These are phyloP conservation scores for Ranitomeya imitator DNA, from an alignment of 2,113 vertebrate species.

Conservation along the genomic window DNA sequence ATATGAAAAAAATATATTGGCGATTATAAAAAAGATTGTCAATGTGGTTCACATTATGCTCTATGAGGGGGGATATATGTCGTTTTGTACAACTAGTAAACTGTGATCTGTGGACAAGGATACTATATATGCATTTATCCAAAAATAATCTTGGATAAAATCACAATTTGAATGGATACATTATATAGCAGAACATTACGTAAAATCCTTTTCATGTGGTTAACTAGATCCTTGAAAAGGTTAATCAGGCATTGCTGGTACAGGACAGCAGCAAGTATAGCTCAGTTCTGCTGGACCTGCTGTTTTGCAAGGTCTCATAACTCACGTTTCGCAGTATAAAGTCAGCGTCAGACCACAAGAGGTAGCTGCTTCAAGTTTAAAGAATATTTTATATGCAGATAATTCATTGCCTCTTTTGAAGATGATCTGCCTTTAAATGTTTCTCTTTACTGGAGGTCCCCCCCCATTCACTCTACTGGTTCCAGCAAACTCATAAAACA, in stretches of 20 bases:
- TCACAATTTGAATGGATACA: not conserved
- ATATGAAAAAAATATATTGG: not conserved
- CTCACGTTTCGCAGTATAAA: slow-evolving; percentile 34
- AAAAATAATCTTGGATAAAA: not conserved
- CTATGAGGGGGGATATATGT: not conserved
- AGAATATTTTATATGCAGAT: slow-evolving; percentile 54
- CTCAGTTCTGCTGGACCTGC: slow-evolving; percentile 24
- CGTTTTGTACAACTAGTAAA: not conserved
- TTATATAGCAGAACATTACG: not conserved
- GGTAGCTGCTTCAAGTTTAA: slow-evolving; percentile 55
- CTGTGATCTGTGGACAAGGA: not conserved
- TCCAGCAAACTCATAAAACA: slow-evolving; percentile 55
- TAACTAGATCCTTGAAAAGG: slow-evolving; percentile 4
- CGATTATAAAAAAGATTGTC: not conserved
- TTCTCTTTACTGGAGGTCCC: slow-evolving; percentile 56
- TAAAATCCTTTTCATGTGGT: not conserved
- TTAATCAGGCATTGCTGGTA: slow-evolving; percentile 20
- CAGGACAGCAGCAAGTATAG: slow-evolving; percentile 17
- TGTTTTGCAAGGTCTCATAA: slow-evolving; percentile 32
- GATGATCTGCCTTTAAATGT: slow-evolving; percentile 54
- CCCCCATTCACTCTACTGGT: slow-evolving; percentile 39
- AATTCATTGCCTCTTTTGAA: slow-evolving; percentile 56
- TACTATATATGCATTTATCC: not conserved
- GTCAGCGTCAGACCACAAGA: slow-evolving; percentile 56
- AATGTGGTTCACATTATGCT: not conserved